Base-by-base conservation (phyloP, 2,888 invertebrate genomes). In the Acanthosepion lycidas region DNA sequence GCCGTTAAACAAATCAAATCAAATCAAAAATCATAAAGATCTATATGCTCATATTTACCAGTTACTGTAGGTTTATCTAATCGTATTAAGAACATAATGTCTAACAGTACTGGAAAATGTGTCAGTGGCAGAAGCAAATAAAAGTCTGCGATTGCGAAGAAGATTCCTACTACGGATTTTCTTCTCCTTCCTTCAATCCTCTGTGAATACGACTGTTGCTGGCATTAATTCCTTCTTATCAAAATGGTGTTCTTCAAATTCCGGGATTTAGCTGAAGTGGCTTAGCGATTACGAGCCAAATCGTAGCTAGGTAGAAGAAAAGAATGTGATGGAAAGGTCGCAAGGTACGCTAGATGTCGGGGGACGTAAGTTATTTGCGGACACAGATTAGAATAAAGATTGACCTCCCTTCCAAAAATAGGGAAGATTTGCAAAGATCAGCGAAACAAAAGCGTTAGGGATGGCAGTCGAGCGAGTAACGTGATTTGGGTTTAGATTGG, bases 191-290 rank as follows among this genome's bases (percentile, higher is more conserved):
- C 78, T n/a, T 9, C n/a, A 78, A 78, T 78, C n/a, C 18, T n/a
- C 15, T 78, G n/a, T 5, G n/a, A 78, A 78, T n/a, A n/a, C 78
- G 78, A 78, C n/a, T 78, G n/a, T n/a, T 78, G 15, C 78, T 78
- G 78, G 78, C 78, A 78, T 78, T 78, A 78, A 78, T 78, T 78
- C 78, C 78, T 78, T 78, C 78, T 15, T 15, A 15, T 12, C 15
- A 78, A 78, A 78, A 78, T n/a, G n/a, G 78, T 78, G 15, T 78
- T 78, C 78, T 78, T 78, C n/a, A 78, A n/a, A n/a, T 78, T 78
- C n/a, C n/a, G 78, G n/a, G 78, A n/a, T 78, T 78, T 78, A 78
- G n/a, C 78, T n/a, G 78, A 33, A 78, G 78, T 78, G 78, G 78
- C 78, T 78, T 78, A 78, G n/a, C 78, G 18, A 12, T n/a, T 78